phyloP scores from a whole-genome alignment of 2,888 invertebrate genomes.

The Microctonus hyperodae region DNA sequence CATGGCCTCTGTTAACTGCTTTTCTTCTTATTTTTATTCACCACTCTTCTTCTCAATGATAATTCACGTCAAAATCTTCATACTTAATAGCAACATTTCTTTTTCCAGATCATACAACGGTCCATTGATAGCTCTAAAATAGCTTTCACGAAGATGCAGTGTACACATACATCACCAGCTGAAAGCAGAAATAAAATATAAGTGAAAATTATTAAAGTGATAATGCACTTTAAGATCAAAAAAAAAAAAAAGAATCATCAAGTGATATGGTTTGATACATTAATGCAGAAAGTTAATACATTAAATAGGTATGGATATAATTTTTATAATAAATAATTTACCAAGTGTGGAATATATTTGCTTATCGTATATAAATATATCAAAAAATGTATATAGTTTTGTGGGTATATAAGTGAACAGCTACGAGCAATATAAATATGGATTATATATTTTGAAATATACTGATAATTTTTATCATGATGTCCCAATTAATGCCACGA shows the following conservation, averaged over 20 bases:
- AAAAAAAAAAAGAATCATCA: not conserved
- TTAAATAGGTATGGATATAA: not conserved
- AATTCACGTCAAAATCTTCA: conserved; percentile 11
- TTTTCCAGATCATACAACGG: not conserved
- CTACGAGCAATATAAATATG: not conserved
- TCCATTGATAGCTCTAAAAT: too few species aligned
- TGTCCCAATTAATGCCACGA: conserved; percentile 16
- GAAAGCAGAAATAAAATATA: not conserved
- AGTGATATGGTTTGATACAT: conserved; percentile 9
- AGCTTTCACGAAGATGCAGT: not conserved
- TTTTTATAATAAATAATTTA: conserved; percentile 26
- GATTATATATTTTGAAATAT: conserved; percentile 11
- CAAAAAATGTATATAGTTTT: too few species aligned
- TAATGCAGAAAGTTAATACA: conserved; percentile 14
- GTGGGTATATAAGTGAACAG: not conserved
- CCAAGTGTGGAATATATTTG: conserved; percentile 14
- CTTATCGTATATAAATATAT: not conserved
- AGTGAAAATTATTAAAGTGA: not conserved
- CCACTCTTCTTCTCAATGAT: not conserved
- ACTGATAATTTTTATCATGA: conserved; percentile 9
- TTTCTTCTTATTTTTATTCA: not conserved
- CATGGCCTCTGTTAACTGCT: conserved; percentile 53
- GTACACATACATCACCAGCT: not conserved
- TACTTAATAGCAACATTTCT: not conserved
- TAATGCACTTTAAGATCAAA: not conserved